A percentile compares a stretch with the other conserved stretches of the same genome.
phyloP scores from a whole-genome alignment of 64 coral and sea anemone species.

The Acropora tenuis region DNA sequence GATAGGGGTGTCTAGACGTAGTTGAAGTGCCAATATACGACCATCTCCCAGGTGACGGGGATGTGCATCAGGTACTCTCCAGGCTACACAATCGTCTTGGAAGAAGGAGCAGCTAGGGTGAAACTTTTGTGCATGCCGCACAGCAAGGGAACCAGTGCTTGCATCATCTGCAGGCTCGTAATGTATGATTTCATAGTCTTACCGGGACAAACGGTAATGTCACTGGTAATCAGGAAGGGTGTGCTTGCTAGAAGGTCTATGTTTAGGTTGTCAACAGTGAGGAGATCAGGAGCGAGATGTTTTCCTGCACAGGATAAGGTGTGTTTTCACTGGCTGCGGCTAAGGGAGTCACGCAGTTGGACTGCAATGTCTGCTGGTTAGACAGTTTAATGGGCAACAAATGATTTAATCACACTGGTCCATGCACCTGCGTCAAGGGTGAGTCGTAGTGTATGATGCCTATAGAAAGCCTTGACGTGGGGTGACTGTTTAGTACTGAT shows the following conservation, averaged over 20 bases:
- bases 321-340: conserved; percentile 4
- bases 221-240: conserved; percentile 41
- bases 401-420: conserved; percentile 27
- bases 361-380: conserved; percentile 11
- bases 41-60: conserved; percentile 7
- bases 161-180: not conserved
- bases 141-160: conserved; percentile 5
- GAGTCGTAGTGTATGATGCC: not conserved
- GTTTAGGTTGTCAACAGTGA: conserved; percentile 24
- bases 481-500: too few species aligned
- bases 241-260: conserved; percentile 50
- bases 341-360: not conserved
- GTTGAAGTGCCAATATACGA: conserved; percentile 11
- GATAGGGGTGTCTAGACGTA: conserved; percentile 1
- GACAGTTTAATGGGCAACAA: not conserved
- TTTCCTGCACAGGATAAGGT: not conserved
- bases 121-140: not conserved
- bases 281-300: conserved; percentile 20
- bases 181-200: conserved; percentile 24
- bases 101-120: not conserved
- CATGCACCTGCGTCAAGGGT: conserved; percentile 26
- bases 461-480: too few species aligned
- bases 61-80: conserved; percentile 41
- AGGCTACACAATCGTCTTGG: not conserved
- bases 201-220: conserved; percentile 25